Percentiles rank a stretch among this genome's conserved stretches.
Conservation (phyloP, 2,113 vertebrate species). For the Macquaria australasica region DNA sequence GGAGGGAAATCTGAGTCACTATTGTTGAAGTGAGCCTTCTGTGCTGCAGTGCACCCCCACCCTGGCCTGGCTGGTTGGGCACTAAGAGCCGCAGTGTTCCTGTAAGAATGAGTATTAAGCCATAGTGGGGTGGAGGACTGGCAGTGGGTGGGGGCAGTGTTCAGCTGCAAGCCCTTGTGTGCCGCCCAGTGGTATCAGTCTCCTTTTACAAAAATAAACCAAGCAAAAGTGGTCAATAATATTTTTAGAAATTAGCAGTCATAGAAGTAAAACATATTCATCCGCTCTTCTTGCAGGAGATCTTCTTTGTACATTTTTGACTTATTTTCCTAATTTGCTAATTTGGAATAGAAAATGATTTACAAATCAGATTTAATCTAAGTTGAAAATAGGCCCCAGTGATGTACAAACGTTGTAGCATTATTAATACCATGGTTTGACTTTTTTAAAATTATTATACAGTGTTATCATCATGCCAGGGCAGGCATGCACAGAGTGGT, state of each 20-base stretch:
- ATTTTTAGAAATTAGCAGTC: not conserved
- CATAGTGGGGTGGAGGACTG: conserved; percentile 47
- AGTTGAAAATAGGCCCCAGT: not conserved
- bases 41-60: conserved; percentile 77
- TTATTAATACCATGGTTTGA: not conserved
- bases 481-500: not conserved
- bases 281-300: not conserved
- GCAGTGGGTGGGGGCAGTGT: conserved; percentile 22
- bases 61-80: conserved; percentile 63
- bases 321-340: not conserved
- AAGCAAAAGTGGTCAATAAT: conserved; percentile 56
- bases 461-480: conserved; percentile 16
- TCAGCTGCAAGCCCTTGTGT: conserved; percentile 68
- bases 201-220: conserved; percentile 69
- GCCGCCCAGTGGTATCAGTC: conserved; percentile 73
- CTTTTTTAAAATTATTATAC: not conserved
- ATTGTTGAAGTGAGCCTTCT: conserved; percentile 65
- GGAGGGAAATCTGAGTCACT: conserved; percentile 62
- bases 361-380: not conserved
- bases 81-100: conserved; percentile 75
- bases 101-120: conserved; percentile 80
- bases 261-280: not conserved
- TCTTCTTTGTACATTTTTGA: not conserved
- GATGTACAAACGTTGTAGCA: not conserved
- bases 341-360: not conserved